Base-by-base conservation (phyloP, 2,797 vertebrate species). In the Halcyon chelicuti region DNA sequence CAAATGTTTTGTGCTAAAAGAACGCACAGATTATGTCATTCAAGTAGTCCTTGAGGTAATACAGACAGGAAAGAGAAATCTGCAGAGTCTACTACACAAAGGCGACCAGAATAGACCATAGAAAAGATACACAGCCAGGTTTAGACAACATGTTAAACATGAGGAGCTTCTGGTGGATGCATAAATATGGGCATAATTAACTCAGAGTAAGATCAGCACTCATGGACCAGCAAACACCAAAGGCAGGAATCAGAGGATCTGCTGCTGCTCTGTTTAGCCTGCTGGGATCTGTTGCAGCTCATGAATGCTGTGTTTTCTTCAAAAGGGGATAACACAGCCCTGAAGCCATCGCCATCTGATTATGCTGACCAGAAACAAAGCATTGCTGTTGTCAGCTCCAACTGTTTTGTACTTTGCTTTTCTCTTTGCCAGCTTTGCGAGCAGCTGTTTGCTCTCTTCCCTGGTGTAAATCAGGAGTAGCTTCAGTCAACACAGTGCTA, bases 351-450 rank as follows among this genome's bases (percentile, higher is more conserved):
- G 2, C 89, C 95, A 49, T 91, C 67, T 94, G 62, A 71, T 93
- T 94, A 46, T 60, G 85, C 51, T 79, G 93, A 97, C 91, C 90
- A 93, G 70, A 96, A 96, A 79, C 21, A 88, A 94, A 93, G 47
- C 40, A 54, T 35, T 49, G 67, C 46, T 75, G 26, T 60, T 93
- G 37, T 79, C 67, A 77, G 70, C 60, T 86, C 90, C 79, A 93
- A 55, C 62, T 66, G 21, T 44, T 95, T 77, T 65, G 5, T 40
- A 54, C 95, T 96, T 95, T 89, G 65, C n/a, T 97, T 95, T 89
- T 81, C 92, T 49, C 18, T 46, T 93, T 49, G 57, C 6, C 66
- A 67, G 33, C 26, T 58, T 88, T 65, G 58, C 13, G 3, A 80
- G 67, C n/a, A 65, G 12, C 76, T 68, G 14, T 93, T 96, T 97